These are phyloP conservation scores for Dryadula phaetusa DNA, from an alignment of 2,888 invertebrate species.

Conservation along the genomic window DNA sequence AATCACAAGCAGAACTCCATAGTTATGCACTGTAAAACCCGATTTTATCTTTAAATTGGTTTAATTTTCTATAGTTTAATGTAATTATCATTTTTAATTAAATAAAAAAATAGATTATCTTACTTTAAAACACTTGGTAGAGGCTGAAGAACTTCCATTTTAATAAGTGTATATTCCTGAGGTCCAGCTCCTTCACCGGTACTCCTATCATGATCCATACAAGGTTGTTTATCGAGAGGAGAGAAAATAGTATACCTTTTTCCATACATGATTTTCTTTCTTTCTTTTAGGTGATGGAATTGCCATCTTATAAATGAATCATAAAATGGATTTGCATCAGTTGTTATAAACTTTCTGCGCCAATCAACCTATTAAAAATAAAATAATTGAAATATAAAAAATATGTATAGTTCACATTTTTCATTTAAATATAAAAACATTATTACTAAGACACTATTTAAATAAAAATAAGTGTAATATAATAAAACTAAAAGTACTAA, in stretches of 20 bases:
- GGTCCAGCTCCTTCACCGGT: constrained; percentile 98
- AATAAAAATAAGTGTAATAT: neutral
- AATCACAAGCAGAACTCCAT: no score
- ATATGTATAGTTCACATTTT: no score
- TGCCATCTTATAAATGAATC: constrained; percentile 99
- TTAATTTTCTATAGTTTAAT: no score
- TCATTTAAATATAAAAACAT: neutral
- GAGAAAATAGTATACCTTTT: constrained; percentile 98
- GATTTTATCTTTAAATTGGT: no score
- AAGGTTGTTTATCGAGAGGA: constrained; percentile 98
- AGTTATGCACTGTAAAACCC: no score
- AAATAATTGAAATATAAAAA: neutral
- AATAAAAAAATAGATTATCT: constrained; percentile 41
- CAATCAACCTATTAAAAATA: constrained; percentile 98
- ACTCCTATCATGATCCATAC: constrained; percentile 99
- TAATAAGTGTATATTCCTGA: constrained; percentile 98
- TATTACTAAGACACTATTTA: neutral
- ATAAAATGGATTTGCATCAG: constrained; percentile 98
- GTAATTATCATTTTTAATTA: no score
- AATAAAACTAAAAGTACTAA: constrained; percentile 68
- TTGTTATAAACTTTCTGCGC: constrained; percentile 99
- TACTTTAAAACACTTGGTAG: constrained; percentile 89
- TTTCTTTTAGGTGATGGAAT: constrained; percentile 92
- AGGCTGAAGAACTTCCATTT: constrained; percentile 93
- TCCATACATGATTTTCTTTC: constrained; percentile 97